These are phyloP conservation scores for Pyxicephalus adspersus DNA, from an alignment of 2,113 vertebrate genomes.

Conservation along the genomic window DNA sequence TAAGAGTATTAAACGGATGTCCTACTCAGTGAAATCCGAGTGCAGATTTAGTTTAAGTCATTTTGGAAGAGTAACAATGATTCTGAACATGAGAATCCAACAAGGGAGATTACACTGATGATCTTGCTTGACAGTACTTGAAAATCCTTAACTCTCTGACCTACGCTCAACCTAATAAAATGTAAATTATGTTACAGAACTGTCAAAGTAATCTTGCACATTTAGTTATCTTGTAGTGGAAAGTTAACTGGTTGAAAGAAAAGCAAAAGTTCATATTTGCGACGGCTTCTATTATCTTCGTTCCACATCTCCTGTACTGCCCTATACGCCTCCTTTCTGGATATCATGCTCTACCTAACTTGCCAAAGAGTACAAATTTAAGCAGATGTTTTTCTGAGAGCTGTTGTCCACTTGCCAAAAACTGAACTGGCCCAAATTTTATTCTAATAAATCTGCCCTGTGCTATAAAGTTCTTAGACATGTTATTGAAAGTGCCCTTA, in stretches of 20 bases:
- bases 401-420: slow-evolving; percentile 28
- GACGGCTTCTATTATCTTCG: slow-evolving; percentile 23
- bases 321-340: slow-evolving; percentile 22
- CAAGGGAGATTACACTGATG: slow-evolving; percentile 38
- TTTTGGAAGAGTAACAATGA: slow-evolving; percentile 35
- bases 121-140: slow-evolving; percentile 39
- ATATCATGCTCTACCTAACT: not conserved
- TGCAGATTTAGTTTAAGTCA: slow-evolving; percentile 21
- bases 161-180: slow-evolving; percentile 47
- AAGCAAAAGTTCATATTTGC: slow-evolving; percentile 33
- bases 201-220: slow-evolving; percentile 46
- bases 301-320: slow-evolving; percentile 18
- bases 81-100: slow-evolving; percentile 16
- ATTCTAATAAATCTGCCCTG: slow-evolving; percentile 49
- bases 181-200: slow-evolving; percentile 47
- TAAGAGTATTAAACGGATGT: slow-evolving; percentile 25
- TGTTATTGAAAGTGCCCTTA: slow-evolving; percentile 29
- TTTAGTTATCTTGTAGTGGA: slow-evolving; percentile 22
- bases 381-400: slow-evolving; percentile 47
- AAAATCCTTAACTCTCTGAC: slow-evolving; percentile 41
- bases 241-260: slow-evolving; percentile 11
- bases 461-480: slow-evolving; percentile 29
- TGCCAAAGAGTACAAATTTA: slow-evolving; percentile 43
- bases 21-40: slow-evolving; percentile 4
- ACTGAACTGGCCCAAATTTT: slow-evolving; percentile 25